These are phyloP conservation scores for Cheilosia scutellata DNA, from an alignment of 2,888 invertebrate species.

Conservation along the genomic window DNA sequence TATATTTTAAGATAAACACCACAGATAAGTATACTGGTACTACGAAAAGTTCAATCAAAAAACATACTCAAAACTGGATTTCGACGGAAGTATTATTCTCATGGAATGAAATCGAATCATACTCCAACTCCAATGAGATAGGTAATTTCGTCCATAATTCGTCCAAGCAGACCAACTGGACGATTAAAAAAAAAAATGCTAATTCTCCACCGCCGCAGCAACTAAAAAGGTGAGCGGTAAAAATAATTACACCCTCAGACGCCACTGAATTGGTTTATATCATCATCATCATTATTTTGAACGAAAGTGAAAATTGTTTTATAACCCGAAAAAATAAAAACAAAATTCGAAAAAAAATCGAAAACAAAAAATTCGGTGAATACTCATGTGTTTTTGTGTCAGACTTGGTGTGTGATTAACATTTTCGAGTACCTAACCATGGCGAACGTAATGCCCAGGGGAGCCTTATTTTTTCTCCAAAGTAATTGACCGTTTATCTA, in stretches of 20 bases:
- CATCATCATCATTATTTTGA: background rate
- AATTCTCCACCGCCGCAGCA: background rate
- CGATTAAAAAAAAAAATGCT: constrained; percentile 11
- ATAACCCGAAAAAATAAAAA: background rate
- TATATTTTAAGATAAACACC: constrained; percentile 46
- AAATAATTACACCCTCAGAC: constrained; percentile 16
- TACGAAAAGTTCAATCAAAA: constrained; percentile 13
- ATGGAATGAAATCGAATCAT: constrained; percentile 14
- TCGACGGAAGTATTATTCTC: constrained; percentile 33
- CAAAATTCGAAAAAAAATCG: too few species aligned
- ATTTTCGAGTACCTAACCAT: background rate
- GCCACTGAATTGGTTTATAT: constrained; percentile 18
- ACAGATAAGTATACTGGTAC: constrained; percentile 29
- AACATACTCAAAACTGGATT: constrained; percentile 28
- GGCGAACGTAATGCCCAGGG: background rate
- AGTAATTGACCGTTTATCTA: constrained; percentile 52
- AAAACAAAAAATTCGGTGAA: background rate
- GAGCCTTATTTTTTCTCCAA: constrained; percentile 22
- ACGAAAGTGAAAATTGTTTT: constrained; percentile 30
- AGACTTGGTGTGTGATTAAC: constrained; percentile 7
- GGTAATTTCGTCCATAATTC: constrained; percentile 7
- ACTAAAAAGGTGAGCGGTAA: background rate
- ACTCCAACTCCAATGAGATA: constrained; percentile 3
- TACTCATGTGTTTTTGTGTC: constrained; percentile 31
- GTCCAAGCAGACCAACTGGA: constrained; percentile 6